Evolutionary conservation across 2,888 invertebrate genomes (phyloP).

Genomic region (Subacronicta megacephala): DNA sequence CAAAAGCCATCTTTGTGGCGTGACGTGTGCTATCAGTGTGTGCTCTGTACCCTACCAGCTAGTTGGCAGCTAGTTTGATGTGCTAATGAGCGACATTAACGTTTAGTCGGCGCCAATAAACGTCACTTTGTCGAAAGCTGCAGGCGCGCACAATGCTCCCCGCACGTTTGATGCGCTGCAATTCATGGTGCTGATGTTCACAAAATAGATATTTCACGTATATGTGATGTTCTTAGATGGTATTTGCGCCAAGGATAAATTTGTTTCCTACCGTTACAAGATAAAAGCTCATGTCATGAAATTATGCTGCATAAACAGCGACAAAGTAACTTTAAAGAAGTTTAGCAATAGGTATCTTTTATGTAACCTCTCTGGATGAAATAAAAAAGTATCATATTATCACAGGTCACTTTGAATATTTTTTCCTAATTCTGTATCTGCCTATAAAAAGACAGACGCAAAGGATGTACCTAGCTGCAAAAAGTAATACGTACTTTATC

Average conservation of each 20-base stretch:
- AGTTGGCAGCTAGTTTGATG: slow-evolving; percentile 62
- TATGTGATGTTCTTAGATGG: background rate
- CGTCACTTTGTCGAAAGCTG: slow-evolving; percentile 53
- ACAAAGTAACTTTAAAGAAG: no score
- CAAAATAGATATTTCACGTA: slow-evolving; percentile 2
- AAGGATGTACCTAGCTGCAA: no score
- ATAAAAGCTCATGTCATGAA: background rate
- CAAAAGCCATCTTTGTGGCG: slow-evolving; percentile 43
- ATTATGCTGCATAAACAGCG: slow-evolving; percentile 6
- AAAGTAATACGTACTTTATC: no score
- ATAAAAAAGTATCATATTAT: no score
- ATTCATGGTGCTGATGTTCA: slow-evolving; percentile 13
- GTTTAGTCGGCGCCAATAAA: slow-evolving; percentile 59
- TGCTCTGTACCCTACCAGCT: slow-evolving; percentile 22
- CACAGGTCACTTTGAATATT: no score
- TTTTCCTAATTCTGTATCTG: no score
- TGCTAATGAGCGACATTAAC: slow-evolving; percentile 66
- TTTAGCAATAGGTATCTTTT: no score
- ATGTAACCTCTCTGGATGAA: no score
- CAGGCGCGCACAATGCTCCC: slow-evolving; percentile 16
- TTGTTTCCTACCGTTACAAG: background rate
- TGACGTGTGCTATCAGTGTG: slow-evolving; percentile 36
- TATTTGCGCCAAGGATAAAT: background rate
- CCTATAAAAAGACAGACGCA: no score
- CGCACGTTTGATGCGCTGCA: slow-evolving; percentile 8